phyloP scores from a whole-genome alignment of 2,113 vertebrate genomes.

The Sorex fumeus region DNA sequence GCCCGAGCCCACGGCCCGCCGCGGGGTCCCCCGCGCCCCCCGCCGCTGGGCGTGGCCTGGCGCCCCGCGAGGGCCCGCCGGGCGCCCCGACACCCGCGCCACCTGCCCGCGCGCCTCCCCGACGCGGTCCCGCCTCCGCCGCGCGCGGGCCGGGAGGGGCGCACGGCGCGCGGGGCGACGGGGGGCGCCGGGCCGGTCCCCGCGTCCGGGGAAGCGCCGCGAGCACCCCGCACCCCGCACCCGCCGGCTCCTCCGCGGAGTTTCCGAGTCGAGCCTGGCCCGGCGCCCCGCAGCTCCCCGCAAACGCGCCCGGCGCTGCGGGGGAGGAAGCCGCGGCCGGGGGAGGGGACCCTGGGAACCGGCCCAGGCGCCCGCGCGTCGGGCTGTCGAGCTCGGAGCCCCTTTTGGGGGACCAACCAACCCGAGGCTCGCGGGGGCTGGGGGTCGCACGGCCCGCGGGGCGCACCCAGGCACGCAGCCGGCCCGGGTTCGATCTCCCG shows the following conservation, averaged over 20 bases:
- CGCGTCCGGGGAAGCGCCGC: too few species aligned
- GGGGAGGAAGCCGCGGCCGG: slow-evolving; percentile 51
- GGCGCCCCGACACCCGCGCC: neutral
- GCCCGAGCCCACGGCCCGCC: slow-evolving; percentile 59
- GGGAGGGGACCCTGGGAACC: slow-evolving; percentile 37
- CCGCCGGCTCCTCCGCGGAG: neutral
- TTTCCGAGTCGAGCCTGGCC: slow-evolving; percentile 41
- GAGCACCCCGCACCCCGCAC: neutral
- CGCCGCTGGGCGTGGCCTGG: neutral
- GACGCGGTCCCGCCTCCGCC: too few species aligned
- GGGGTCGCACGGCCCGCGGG: too few species aligned
- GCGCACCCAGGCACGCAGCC: too few species aligned
- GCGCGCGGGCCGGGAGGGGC: too few species aligned
- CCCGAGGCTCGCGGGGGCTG: neutral
- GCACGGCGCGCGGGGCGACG: too few species aligned
- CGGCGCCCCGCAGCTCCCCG: neutral
- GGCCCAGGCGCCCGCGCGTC: neutral
- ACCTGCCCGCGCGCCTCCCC: neutral
- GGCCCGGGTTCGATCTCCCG: too few species aligned
- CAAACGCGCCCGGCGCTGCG: slow-evolving; percentile 65
- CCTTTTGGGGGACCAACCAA: too few species aligned
- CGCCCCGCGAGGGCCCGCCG: neutral
- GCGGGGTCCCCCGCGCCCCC: slow-evolving; percentile 38
- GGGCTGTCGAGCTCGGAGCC: too few species aligned
- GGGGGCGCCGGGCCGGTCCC: too few species aligned